These are phyloP conservation scores for Rallus crepitans DNA, from an alignment of 2,797 vertebrate species.

Conservation along the genomic window DNA sequence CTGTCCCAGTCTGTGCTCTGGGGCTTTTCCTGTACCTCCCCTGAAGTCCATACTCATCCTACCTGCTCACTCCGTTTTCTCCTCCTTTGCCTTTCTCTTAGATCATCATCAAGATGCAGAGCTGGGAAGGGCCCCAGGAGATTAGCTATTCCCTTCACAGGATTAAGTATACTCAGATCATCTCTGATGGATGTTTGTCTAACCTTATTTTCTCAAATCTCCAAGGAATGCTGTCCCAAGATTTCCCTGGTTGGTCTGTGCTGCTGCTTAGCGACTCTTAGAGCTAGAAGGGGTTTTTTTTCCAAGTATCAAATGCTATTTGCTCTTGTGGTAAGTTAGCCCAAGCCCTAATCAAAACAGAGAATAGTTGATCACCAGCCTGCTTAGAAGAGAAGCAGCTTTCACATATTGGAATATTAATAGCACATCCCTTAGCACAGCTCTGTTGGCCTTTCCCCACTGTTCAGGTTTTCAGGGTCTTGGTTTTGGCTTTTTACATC, in stretches of 20 bases:
- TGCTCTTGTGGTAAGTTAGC: slow-evolving; percentile 18
- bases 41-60: not conserved
- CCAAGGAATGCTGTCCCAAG: not conserved
- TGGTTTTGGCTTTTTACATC: not conserved
- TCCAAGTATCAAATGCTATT: not conserved
- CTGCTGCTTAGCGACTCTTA: not conserved
- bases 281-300: not conserved
- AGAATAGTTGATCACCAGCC: not conserved
- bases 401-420: not conserved
- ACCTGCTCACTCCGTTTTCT: not conserved
- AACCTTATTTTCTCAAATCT: not conserved
- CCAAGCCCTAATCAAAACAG: not conserved
- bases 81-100: not conserved
- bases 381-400: not conserved
- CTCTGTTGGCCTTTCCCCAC: not conserved
- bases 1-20: not conserved
- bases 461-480: not conserved
- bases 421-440: not conserved
- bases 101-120: not conserved
- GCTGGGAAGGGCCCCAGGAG: not conserved
- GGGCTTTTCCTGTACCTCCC: not conserved
- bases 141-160: not conserved
- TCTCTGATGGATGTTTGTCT: slow-evolving; percentile 31
- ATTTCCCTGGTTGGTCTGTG: not conserved
- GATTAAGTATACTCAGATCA: not conserved